Conservation (phyloP, 2,113 vertebrate species). For the Diadophis punctatus region DNA sequence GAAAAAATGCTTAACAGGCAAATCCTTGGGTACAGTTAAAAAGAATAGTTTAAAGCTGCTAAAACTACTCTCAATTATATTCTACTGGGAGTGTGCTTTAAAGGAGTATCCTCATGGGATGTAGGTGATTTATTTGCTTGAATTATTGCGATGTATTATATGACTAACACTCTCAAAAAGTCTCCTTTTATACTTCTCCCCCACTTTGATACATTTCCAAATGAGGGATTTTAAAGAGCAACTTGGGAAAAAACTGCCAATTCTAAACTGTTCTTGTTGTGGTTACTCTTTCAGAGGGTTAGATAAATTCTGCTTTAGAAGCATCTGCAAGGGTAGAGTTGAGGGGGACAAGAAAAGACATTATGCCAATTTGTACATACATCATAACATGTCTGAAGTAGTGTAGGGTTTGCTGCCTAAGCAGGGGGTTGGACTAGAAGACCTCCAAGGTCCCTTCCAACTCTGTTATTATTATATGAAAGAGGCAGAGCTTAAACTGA, state of each 20-base stretch:
- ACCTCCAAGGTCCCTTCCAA: too few relatives aligned
- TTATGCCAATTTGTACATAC: not conserved
- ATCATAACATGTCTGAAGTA: too few relatives aligned
- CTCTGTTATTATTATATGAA: too few relatives aligned
- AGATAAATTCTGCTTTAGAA: not conserved
- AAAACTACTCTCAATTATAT: slow-evolving; percentile 13
- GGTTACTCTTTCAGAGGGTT: not conserved
- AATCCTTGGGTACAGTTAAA: not conserved
- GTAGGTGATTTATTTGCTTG: not conserved
- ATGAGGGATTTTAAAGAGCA: not conserved
- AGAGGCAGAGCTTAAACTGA: not conserved
- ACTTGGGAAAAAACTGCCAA: not conserved
- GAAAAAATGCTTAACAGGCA: not conserved
- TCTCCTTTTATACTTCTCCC: not conserved
- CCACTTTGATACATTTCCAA: not conserved
- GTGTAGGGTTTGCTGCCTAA: too few relatives aligned
- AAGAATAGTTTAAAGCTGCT: slow-evolving; percentile 1
- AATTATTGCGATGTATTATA: not conserved
- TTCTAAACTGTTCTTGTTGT: not conserved
- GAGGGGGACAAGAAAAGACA: not conserved
- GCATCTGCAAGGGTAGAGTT: not conserved
- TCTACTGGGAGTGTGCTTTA: not conserved
- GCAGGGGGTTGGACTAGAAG: too few relatives aligned
- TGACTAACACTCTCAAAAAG: not conserved
- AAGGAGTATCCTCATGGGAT: not conserved